phyloP scores from a whole-genome alignment of 1,140 invertebrate species.

The Thaumatotibia leucotreta region DNA sequence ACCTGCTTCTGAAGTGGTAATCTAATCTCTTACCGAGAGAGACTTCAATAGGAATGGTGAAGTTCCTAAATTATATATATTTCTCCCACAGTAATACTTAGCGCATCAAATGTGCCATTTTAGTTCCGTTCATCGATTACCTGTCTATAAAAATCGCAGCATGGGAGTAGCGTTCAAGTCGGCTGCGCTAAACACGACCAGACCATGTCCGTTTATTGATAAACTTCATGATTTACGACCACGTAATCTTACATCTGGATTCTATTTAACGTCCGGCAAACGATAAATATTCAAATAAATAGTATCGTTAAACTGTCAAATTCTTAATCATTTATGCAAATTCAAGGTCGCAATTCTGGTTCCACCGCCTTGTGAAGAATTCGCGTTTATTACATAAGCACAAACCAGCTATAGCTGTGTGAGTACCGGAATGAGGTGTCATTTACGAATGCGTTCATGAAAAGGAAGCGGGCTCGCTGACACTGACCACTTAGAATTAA shows the following conservation, averaged over 20 bases:
- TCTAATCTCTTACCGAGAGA: neutral
- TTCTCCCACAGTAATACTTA: too few relatives aligned
- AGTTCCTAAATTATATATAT: too few relatives aligned
- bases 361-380: slow-evolving; percentile 16
- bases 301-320: neutral
- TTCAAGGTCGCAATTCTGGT: slow-evolving; percentile 26
- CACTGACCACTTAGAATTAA: slow-evolving; percentile 40
- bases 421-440: slow-evolving; percentile 29
- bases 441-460: slow-evolving; percentile 40
- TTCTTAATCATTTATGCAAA: neutral
- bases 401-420: slow-evolving; percentile 17
- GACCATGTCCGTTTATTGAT: slow-evolving; percentile 17
- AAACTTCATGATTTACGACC: slow-evolving; percentile 3
- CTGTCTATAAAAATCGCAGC: neutral
- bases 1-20: slow-evolving; percentile 14
- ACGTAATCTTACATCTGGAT: neutral
- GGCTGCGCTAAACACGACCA: slow-evolving; percentile 14
- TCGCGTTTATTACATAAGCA: slow-evolving; percentile 21
- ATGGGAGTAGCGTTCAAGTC: neutral
- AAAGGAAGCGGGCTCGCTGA: slow-evolving; percentile 43
- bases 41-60: too few relatives aligned
- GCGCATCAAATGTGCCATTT: too few relatives aligned
- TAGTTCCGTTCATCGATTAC: too few relatives aligned
- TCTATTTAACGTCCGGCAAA: neutral
- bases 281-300: slow-evolving; percentile 1